Evolutionary conservation across 2,113 vertebrate genomes (phyloP).

Genomic region (Emydocephalus ijimae): DNA sequence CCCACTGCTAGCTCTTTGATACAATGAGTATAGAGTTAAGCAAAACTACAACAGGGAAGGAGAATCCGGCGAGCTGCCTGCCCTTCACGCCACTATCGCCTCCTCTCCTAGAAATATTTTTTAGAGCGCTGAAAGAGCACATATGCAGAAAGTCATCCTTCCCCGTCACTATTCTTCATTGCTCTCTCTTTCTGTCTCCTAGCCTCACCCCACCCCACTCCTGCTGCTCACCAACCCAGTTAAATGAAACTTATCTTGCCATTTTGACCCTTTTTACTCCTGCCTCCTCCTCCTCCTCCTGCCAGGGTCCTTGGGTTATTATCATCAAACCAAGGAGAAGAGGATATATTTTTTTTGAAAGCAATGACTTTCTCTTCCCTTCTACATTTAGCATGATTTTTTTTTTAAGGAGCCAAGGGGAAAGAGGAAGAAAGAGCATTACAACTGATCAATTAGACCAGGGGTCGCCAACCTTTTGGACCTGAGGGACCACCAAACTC

Average conservation of each 20-base stretch:
- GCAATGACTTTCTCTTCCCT: conserved; percentile 18
- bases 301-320: background rate
- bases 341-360: background rate
- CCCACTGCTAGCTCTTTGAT: conserved; percentile 69
- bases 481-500: too few relatives aligned
- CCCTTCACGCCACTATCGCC: conserved; percentile 65
- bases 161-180: conserved; percentile 15
- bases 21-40: conserved; percentile 74
- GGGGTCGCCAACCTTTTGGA: too few relatives aligned
- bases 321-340: background rate
- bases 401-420: background rate
- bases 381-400: background rate
- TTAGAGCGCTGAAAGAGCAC: conserved; percentile 27
- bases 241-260: conserved; percentile 20
- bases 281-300: background rate
- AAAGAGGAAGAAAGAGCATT: background rate
- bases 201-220: background rate
- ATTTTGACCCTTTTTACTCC: background rate
- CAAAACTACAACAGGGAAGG: conserved; percentile 57
- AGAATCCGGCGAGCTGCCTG: conserved; percentile 53
- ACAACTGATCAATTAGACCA: background rate
- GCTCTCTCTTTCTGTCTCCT: background rate
- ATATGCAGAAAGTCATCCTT: conserved; percentile 32
- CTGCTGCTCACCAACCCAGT: conserved; percentile 10
- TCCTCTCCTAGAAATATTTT: conserved; percentile 51